phyloP scores from a whole-genome alignment of 2,797 vertebrate species.

The Ctenochaetus hawaiiensis region DNA sequence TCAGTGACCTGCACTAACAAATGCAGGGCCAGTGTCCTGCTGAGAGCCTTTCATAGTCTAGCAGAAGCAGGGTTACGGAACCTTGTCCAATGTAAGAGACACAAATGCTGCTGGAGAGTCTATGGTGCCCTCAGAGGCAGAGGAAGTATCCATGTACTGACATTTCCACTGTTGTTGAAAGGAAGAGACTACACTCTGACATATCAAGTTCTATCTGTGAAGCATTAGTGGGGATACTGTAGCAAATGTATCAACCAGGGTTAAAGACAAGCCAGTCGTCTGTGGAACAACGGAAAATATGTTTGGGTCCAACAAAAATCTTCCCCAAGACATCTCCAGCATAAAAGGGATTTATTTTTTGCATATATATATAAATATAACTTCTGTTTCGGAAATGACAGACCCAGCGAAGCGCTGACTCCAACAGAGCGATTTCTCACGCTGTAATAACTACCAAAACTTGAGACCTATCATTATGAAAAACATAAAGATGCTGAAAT shows the following conservation, averaged over 20 bases:
- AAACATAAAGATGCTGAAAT: no score
- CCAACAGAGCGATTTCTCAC: no score
- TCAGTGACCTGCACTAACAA: conserved; percentile 68
- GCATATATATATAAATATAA: no score
- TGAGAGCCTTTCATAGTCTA: conserved; percentile 60
- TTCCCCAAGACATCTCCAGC: no score
- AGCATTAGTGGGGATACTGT: conserved; percentile 35
- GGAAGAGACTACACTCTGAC: conserved; percentile 53
- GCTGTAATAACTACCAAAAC: no score
- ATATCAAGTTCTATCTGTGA: conserved; percentile 43
- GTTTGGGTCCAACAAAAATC: no score
- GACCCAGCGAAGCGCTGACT: no score
- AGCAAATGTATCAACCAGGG: conserved; percentile 24
- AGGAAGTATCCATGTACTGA: conserved; percentile 52
- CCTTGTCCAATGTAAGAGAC: conserved; percentile 48
- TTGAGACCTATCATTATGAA: no score
- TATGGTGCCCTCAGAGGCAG: conserved; percentile 41
- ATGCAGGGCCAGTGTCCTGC: conserved; percentile 53
- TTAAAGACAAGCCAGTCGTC: no score
- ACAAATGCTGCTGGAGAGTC: conserved; percentile 54
- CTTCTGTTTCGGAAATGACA: no score
- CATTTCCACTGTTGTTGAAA: conserved; percentile 52
- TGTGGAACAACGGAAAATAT: no score
- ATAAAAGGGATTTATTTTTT: no score
- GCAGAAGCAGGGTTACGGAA: conserved; percentile 39